Conservation (phyloP, 2,797 vertebrate species). For the Pogoniulus pusillus region DNA sequence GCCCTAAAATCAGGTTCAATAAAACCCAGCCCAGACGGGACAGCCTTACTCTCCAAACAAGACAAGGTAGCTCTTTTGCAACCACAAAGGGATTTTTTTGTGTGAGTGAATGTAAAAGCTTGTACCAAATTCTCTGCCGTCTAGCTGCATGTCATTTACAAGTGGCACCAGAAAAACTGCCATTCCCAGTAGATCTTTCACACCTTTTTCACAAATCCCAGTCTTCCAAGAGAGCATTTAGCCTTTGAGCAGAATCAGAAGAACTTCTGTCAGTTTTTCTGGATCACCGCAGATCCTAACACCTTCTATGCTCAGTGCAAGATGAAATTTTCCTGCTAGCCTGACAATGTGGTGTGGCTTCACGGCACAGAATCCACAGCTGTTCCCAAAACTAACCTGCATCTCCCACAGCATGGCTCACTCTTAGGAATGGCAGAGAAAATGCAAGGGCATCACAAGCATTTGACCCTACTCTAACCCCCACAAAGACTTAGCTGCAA, state of each 20-base stretch:
- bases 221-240: not conserved
- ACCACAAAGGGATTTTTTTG: slow-evolving; percentile 10
- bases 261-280: not conserved
- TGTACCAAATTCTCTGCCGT: slow-evolving; percentile 11
- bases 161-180: slow-evolving; percentile 10
- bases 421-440: not conserved
- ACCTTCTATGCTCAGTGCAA: not conserved
- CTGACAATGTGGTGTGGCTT: not conserved
- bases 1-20: slow-evolving; percentile 14
- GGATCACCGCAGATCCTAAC: not conserved
- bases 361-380: fast-evolving
- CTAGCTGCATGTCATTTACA: not conserved
- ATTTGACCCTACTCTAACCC: not conserved
- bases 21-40: not conserved
- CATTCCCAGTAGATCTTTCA: not conserved
- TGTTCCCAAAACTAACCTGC: not conserved
- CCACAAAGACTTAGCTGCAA: not conserved
- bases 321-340: not conserved
- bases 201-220: not conserved
- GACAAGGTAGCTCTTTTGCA: not conserved
- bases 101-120: not conserved
- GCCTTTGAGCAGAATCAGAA: not conserved
- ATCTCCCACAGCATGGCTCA: fast-evolving
- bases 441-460: not conserved
- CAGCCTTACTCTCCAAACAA: not conserved